Base-by-base conservation (phyloP, 2,888 invertebrate species). In the Cryptosula pallasiana region DNA sequence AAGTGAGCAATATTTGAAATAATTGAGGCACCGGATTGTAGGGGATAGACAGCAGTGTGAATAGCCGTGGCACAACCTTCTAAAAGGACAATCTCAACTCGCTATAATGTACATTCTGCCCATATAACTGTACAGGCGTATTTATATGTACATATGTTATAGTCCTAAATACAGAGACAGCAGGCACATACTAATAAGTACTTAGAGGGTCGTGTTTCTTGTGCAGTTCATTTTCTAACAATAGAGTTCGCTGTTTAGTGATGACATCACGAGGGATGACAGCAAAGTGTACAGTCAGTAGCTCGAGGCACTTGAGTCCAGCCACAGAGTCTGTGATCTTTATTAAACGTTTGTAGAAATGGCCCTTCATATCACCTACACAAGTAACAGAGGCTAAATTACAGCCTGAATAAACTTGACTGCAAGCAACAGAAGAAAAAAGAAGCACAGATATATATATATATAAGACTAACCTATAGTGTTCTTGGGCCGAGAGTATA, bases 251-350 rank as follows among this genome's bases (percentile, higher is more conserved):
- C 63, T 63, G 63, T 5, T 32, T 25, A 27, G 32, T 29, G 27
- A 63, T 63, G 25, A 63, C 9, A 9, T 63, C 63, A 9, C 32
- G 32, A 13, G 63, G 32, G 34, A 63, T 63, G 63, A 63, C 63
- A 32, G 63, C 63, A n/a, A 63, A 63, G 32, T 63, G 63, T 3
- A 63, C 63, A n/a, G 63, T 63, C 29, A 63, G 63, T 13, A 63
- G 32, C 63, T 63, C 63, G 27, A 63, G 25, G n/a, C 63, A 63
- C 34, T 63, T 63, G 34, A 20, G 27, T 13, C 63, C 63, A 13
- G 63, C 63, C 9, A 20, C 63, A 27, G 27, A 27, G 32, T 63
- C 32, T 25, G 32, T 63, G 3, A 20, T 63, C 32, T 32, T 25
- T 2, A 63, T 20, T 5, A 63, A 5, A 27, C 32, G 63, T 32